phyloP scores from a whole-genome alignment of 1,140 invertebrate genomes.

The Oryctes rhinoceros region DNA sequence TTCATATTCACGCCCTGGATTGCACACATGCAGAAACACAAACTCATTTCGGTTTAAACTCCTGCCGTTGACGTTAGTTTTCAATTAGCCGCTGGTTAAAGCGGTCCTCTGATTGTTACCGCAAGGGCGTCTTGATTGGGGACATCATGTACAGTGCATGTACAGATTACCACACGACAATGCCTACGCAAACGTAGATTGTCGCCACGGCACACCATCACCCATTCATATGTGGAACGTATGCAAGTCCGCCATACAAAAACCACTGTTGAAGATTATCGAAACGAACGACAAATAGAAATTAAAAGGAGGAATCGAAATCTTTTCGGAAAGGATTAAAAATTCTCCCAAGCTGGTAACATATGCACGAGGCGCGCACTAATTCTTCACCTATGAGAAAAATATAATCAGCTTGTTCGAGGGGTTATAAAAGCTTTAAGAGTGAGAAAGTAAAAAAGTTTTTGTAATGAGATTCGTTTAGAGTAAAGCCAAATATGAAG shows the following conservation, averaged over 20 bases:
- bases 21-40: slow-evolving; percentile 36
- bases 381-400: too few species aligned
- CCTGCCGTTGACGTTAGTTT: slow-evolving; percentile 35
- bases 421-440: too few species aligned
- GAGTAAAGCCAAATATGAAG: too few species aligned
- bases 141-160: slow-evolving; percentile 20
- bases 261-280: neutral
- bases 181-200: neutral
- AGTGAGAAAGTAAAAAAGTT: too few species aligned
- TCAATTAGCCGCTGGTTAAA: slow-evolving; percentile 37
- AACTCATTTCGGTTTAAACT: slow-evolving; percentile 34
- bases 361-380: too few species aligned
- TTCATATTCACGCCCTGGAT: slow-evolving; percentile 29
- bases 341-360: too few species aligned
- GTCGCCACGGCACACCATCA: neutral
- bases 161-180: slow-evolving; percentile 26
- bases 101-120: slow-evolving; percentile 32
- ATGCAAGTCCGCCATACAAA: neutral
- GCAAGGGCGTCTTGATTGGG: slow-evolving; percentile 34
- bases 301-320: too few species aligned
- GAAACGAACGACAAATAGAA: neutral
- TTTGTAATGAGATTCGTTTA: too few species aligned
- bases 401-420: too few species aligned
- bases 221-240: neutral
- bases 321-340: too few species aligned